Evolutionary conservation across 2,797 vertebrate genomes (phyloP).

Genomic region (Dendrocincla tyrannina): DNA sequence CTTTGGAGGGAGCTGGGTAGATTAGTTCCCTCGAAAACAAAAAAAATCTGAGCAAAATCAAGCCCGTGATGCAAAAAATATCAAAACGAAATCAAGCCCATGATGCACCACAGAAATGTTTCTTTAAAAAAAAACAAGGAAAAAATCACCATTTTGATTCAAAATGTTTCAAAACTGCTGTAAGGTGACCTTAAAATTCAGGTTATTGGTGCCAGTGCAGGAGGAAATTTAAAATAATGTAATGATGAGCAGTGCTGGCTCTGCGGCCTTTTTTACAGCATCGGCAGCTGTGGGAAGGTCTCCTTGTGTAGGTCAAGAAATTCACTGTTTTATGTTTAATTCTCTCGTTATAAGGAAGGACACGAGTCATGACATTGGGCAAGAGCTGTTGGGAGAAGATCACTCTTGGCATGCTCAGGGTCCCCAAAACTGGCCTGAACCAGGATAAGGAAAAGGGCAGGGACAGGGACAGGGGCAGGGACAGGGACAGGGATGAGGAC

Average conservation of each 20-base stretch:
- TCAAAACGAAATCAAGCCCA: too few species aligned
- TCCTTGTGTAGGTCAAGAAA: not conserved
- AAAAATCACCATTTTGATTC: not conserved
- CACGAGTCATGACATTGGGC: rapidly evolving
- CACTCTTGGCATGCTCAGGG: rapidly evolving
- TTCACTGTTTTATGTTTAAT: not conserved
- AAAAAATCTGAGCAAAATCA: not conserved
- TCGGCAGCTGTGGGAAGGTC: rapidly evolving
- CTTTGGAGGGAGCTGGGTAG: not conserved
- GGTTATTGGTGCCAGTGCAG: not conserved
- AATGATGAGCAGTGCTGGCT: not conserved
- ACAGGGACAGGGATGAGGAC: not conserved
- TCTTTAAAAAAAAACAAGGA: rapidly evolving
- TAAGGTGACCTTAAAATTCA: not conserved
- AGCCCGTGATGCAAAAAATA: not conserved
- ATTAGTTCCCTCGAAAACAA: not conserved
- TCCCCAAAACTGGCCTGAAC: not conserved
- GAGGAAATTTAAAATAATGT: not conserved
- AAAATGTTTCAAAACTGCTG: not conserved
- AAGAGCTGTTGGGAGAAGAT: not conserved
- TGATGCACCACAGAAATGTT: not conserved
- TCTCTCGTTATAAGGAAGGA: not conserved
- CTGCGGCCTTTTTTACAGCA: not conserved
- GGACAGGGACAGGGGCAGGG: too few species aligned
- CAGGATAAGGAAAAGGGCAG: not conserved